Percentiles rank a stretch among this genome's conserved stretches.
These are phyloP conservation scores for Atherinosoma microstoma DNA, from an alignment of 2,797 vertebrate genomes.

Conservation along the genomic window DNA sequence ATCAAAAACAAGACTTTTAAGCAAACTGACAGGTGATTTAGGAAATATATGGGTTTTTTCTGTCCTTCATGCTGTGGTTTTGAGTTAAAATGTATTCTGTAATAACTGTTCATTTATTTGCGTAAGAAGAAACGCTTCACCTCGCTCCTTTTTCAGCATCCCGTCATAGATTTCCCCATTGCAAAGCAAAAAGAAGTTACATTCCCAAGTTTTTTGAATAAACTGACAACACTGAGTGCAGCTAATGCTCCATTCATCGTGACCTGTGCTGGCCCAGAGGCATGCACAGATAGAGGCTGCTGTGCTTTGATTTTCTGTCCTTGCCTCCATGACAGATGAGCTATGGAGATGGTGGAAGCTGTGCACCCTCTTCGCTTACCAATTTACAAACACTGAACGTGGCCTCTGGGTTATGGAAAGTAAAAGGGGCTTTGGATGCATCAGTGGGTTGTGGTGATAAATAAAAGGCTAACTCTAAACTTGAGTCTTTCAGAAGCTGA, in stretches of 20 bases:
- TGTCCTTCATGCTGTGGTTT: neutral
- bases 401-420: conserved; percentile 34
- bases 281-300: conserved; percentile 69
- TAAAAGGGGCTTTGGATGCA: conserved; percentile 21
- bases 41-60: neutral
- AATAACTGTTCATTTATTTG: neutral
- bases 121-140: conserved; percentile 19
- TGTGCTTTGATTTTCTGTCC: conserved; percentile 86
- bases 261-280: conserved; percentile 68
- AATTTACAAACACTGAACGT: conserved; percentile 42
- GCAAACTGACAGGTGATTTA: neutral
- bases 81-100: neutral
- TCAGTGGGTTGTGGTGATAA: conserved; percentile 2
- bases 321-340: conserved; percentile 77
- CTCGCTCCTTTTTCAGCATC: neutral
- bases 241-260: conserved; percentile 82
- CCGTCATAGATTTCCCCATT: conserved; percentile 40
- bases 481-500: neutral
- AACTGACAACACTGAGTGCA: conserved; percentile 74
- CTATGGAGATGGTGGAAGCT: conserved; percentile 65
- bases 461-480: neutral
- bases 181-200: conserved; percentile 57
- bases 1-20: neutral
- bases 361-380: conserved; percentile 56
- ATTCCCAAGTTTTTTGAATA: conserved; percentile 85